Conservation (phyloP, 1,140 invertebrate species). For the Akabosia matsudoensis region DNA sequence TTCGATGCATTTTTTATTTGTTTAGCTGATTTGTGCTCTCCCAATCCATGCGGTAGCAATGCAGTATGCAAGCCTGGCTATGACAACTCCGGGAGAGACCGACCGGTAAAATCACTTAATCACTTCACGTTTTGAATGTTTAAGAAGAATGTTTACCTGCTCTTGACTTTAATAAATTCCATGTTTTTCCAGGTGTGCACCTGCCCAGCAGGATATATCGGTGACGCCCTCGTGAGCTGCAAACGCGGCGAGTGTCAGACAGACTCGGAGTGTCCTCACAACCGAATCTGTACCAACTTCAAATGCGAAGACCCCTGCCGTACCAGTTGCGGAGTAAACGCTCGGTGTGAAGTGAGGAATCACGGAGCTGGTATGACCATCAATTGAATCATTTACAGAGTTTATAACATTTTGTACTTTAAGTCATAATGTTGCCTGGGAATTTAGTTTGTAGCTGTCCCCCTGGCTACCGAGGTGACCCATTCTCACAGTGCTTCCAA, state of each 20-base stretch:
- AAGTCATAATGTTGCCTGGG: too few species aligned
- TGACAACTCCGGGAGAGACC: constrained; percentile 72
- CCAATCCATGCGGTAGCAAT: constrained; percentile 69
- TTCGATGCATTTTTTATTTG: background rate
- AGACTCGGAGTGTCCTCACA: constrained; percentile 68
- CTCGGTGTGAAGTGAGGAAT: constrained; percentile 68
- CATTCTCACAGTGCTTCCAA: constrained; percentile 59
- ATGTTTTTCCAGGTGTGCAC: constrained; percentile 46
- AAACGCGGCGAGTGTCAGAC: constrained; percentile 69
- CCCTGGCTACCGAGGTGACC: constrained; percentile 73
- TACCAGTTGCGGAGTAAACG: constrained; percentile 62
- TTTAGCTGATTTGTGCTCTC: background rate
- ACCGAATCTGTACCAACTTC: constrained; percentile 67
- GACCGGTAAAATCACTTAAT: constrained; percentile 71
- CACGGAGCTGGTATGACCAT: constrained; percentile 67
- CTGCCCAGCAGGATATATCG: constrained; percentile 65
- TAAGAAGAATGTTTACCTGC: too few species aligned
- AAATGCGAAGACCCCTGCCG: constrained; percentile 44
- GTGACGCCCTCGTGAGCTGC: constrained; percentile 71
- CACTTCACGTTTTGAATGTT: constrained; percentile 50
- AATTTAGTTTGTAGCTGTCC: constrained; percentile 58
- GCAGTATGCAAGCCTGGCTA: constrained; percentile 77
- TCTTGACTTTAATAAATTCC: background rate
- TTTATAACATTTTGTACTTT: too few species aligned
- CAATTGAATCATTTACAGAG: background rate